Conservation (phyloP, 2,113 vertebrate genomes). For the Ictalurus furcatus region DNA sequence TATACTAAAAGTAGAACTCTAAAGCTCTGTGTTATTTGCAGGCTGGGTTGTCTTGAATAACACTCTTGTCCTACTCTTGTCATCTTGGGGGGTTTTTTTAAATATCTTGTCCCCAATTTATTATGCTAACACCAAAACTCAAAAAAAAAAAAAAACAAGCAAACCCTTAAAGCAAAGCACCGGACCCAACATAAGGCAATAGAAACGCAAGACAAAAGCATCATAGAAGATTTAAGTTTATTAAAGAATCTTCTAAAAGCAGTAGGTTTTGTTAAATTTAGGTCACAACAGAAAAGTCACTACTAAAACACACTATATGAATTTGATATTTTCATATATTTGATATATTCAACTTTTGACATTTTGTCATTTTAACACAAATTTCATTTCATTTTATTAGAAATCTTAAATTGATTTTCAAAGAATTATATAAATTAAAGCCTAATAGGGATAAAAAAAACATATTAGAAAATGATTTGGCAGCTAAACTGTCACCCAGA, state of each 20-base stretch:
- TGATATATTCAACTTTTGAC: neutral
- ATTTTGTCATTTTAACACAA: neutral
- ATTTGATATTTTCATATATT: no score
- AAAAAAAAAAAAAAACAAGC: neutral
- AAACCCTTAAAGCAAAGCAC: no score
- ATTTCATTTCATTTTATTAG: neutral
- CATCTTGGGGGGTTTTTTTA: neutral
- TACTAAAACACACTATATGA: neutral
- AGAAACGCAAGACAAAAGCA: neutral
- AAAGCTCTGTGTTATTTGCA: neutral
- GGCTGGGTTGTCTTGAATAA: neutral
- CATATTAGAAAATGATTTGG: neutral
- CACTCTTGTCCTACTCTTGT: neutral
- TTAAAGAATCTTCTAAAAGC: neutral
- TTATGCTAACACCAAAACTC: neutral
- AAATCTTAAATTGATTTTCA: neutral
- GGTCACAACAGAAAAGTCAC: neutral
- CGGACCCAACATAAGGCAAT: neutral
- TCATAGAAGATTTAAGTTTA: neutral
- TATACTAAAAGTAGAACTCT: slow-evolving; percentile 12
- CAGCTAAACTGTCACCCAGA: neutral
- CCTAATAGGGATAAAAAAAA: neutral
- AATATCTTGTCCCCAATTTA: neutral
- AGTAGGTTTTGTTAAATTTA: neutral
- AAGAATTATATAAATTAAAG: neutral